Evolutionary conservation across 2,113 vertebrate species (phyloP).

Genomic region (Bubo scandiacus): DNA sequence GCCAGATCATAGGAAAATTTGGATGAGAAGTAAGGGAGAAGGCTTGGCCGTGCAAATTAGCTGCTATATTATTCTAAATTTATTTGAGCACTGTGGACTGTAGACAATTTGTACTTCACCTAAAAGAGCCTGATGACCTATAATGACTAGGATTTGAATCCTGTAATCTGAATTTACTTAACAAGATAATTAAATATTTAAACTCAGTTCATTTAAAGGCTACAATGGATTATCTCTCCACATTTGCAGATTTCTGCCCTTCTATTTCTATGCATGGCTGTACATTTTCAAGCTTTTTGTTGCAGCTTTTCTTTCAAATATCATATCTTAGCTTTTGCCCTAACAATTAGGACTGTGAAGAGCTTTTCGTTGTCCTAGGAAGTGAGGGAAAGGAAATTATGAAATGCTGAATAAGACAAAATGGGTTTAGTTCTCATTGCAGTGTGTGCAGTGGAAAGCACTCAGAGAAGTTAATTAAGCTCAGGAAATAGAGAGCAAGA

Average conservation of each 20-base stretch:
- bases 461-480: constrained; percentile 79
- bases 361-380: constrained; percentile 59
- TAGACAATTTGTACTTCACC: neutral
- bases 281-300: constrained; percentile 25
- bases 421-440: constrained; percentile 41
- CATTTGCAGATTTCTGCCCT: constrained; percentile 9
- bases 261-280: constrained; percentile 40
- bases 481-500: constrained; percentile 72
- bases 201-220: constrained; percentile 55
- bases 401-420: constrained; percentile 69
- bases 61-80: neutral
- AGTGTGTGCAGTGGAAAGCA: constrained; percentile 35
- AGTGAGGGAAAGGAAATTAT: constrained; percentile 53
- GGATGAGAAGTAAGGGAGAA: neutral
- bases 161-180: constrained; percentile 69
- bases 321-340: constrained; percentile 55
- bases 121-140: constrained; percentile 25
- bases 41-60: neutral
- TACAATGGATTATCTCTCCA: constrained; percentile 27
- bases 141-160: constrained; percentile 42
- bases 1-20: neutral
- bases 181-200: constrained; percentile 72
- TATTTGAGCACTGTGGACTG: neutral
- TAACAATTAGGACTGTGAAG: constrained; percentile 59
- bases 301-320: constrained; percentile 53